These are phyloP conservation scores for western clawed frog (Xenopus tropicalis) DNA, from an alignment of 2,113 vertebrate genomes.

Conservation along the genomic window UCB_Xtro_10.0 CM004443.2:59503001-59503500, in stretches of 20 bases:
- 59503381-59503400: slow-evolving; percentile 7
- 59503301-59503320: slow-evolving; percentile 14
- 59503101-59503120: too few species aligned
- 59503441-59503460: too few species aligned
- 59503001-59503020: too few species aligned
- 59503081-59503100: too few species aligned
- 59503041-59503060: too few species aligned
- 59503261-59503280: slow-evolving; percentile 1
- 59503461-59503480: too few species aligned
- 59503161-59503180: slow-evolving; percentile 20
- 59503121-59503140: not conserved
- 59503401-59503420: not conserved
- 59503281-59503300: slow-evolving; percentile 22
- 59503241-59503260: slow-evolving; percentile 4
- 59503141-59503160: slow-evolving; percentile 31
- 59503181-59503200: slow-evolving; percentile 22
- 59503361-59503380: slow-evolving; percentile 2
- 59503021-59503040: too few species aligned
- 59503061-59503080: too few species aligned
- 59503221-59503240: slow-evolving; percentile 39
- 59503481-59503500: too few species aligned
- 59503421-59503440: too few species aligned
- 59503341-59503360: slow-evolving; percentile 1
- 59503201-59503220: slow-evolving; percentile 23
- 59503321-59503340: not conserved